A percentile compares a stretch with the other conserved stretches of the same genome.
These are phyloP conservation scores for Poeciliopsis occidentalis DNA, from an alignment of 2,113 vertebrate species.

Conservation along the genomic window DNA sequence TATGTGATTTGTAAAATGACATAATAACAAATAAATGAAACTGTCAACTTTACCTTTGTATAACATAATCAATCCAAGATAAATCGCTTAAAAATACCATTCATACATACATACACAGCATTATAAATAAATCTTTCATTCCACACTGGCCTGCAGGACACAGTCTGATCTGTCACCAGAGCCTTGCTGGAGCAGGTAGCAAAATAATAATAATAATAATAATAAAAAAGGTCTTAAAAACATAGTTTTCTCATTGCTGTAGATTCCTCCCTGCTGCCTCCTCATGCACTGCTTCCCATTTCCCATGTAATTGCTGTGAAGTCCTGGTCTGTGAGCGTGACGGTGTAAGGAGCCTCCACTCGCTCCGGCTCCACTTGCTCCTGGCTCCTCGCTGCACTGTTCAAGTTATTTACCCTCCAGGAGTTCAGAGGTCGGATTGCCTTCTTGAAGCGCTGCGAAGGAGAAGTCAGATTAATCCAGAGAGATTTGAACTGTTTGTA, in stretches of 20 bases:
- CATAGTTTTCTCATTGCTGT: conserved; percentile 18
- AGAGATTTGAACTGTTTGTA: too few species aligned
- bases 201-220: conserved; percentile 14
- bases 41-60: background rate
- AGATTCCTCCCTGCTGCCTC: background rate
- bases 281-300: conserved; percentile 53
- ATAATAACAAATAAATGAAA: background rate
- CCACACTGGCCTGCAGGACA: conserved; percentile 54
- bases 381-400: conserved; percentile 13
- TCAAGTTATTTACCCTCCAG: conserved; percentile 78
- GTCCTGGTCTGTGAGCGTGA: conserved; percentile 80
- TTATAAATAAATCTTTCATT: conserved; percentile 61
- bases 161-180: conserved; percentile 46
- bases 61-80: background rate
- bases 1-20: background rate
- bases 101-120: conserved; percentile 7
- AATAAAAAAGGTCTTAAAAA: conserved; percentile 4
- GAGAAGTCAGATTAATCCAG: background rate
- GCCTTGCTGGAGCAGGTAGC: conserved; percentile 31
- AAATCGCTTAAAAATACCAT: conserved; percentile 25
- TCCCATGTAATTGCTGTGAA: conserved; percentile 72
- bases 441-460: conserved; percentile 81
- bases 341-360: conserved; percentile 77
- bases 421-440: conserved; percentile 81
- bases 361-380: conserved; percentile 28